Conservation (phyloP, 2,888 invertebrate genomes). For the Drosophila mercatorum region DNA sequence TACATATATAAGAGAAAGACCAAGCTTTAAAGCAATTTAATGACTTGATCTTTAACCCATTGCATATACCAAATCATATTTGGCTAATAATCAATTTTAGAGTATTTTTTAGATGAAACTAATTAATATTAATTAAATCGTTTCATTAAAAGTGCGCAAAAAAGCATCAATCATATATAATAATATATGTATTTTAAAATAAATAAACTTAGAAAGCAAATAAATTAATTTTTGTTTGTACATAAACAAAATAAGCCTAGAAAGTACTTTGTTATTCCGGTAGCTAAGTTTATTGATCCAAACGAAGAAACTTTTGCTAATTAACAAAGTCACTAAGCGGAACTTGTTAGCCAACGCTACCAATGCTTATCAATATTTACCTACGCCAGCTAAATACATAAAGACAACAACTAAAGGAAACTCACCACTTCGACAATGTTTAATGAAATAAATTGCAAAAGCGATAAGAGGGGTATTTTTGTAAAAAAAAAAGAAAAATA, state of each 20-base stretch:
- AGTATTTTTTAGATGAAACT: not conserved
- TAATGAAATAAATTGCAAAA: slow-evolving; percentile 3
- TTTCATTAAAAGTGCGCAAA: not conserved
- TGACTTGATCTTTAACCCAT: too few relatives aligned
- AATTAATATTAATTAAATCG: not conserved
- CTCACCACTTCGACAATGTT: slow-evolving; percentile 5
- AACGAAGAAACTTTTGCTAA: slow-evolving; percentile 17
- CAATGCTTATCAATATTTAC: slow-evolving; percentile 25
- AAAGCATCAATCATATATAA: not conserved
- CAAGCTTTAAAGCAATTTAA: too few relatives aligned
- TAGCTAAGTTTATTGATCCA: slow-evolving; percentile 7
- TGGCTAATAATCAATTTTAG: not conserved
- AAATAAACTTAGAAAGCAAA: not conserved
- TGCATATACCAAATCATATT: too few relatives aligned
- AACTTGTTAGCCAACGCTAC: slow-evolving; percentile 25
- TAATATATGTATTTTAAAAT: too few relatives aligned
- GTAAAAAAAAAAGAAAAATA: not conserved
- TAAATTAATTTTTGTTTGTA: too few relatives aligned
- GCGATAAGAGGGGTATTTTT: slow-evolving; percentile 22
- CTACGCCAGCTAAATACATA: slow-evolving; percentile 7
- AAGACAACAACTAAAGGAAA: slow-evolving; percentile 2
- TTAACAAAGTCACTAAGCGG: slow-evolving; percentile 34
- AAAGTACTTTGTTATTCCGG: not conserved
- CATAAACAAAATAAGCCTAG: not conserved
- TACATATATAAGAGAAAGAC: too few relatives aligned